A percentile compares a stretch with the other conserved stretches of the same genome.
Conservation (phyloP, 2,113 vertebrate species). For the Oncorhynchus clarkii region DNA sequence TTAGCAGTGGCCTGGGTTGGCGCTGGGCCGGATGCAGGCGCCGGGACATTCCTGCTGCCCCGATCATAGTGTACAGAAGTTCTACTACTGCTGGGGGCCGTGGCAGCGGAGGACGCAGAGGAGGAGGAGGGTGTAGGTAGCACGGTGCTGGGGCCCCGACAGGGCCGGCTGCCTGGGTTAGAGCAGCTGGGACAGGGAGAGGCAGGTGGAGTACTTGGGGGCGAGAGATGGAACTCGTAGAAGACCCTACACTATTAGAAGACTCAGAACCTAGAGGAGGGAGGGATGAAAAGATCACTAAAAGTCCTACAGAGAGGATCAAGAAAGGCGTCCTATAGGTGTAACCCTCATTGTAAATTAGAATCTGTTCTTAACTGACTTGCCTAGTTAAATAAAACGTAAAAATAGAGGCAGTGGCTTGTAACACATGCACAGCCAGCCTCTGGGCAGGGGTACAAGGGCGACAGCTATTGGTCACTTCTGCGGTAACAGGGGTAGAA, state of each 20-base stretch:
- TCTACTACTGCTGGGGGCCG: constrained; percentile 26
- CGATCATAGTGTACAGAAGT: constrained; percentile 34
- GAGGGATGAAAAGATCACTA: constrained; percentile 73
- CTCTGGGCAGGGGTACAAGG: neutral
- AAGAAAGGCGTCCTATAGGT: neutral
- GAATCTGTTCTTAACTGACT: too few species aligned
- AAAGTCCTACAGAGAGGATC: neutral
- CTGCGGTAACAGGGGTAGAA: too few species aligned
- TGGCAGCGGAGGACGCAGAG: constrained; percentile 25
- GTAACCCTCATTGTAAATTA: too few species aligned
- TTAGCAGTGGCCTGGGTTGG: constrained; percentile 62
- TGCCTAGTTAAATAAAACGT: too few species aligned
- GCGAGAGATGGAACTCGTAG: constrained; percentile 93
- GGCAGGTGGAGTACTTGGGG: constrained; percentile 77
- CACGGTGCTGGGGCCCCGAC: constrained; percentile 40
- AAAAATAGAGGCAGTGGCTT: too few species aligned
- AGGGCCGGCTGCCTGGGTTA: constrained; percentile 79
- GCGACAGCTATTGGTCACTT: neutral
- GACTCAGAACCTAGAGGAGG: constrained; percentile 93
- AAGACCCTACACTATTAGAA: constrained; percentile 97
- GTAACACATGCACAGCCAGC: neutral
- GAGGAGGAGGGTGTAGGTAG: constrained; percentile 10
- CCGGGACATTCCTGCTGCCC: constrained; percentile 47
- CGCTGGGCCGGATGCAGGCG: constrained; percentile 25
- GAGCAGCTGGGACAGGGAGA: constrained; percentile 78